Evolutionary conservation across 2,888 invertebrate species (phyloP), one percentile per base, ranked within the genome.

Genomic region (Alentia gelatinosa): DNA sequence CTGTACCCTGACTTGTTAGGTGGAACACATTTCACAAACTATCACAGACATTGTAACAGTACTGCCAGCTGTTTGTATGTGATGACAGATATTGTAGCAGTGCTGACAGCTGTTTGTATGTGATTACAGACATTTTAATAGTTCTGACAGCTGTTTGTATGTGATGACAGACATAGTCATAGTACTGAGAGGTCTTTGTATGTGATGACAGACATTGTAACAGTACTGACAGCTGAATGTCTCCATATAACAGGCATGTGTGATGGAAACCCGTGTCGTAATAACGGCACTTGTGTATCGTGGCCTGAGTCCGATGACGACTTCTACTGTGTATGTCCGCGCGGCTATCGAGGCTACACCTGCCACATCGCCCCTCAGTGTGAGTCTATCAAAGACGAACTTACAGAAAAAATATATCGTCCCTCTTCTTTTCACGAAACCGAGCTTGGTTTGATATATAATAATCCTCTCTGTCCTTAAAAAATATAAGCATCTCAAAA

Each of bases 241-340:
- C 9, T 42, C 47, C 15, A 12, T 42, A 42, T 15, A 42, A 15
- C 47, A 12, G 47, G 47, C 12, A 40, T 26, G 15, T 84, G 84
- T 30, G 30, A 42, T 7, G n/a, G 7, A 39, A 40, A 9, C 3
- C 84, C 84, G 7, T 84, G 84, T 40, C 84, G n/a, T 4, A 39
- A 84, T 40, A 40, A 84, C n/a, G 84, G 84, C 5, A 40, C 84
- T 7, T 84, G 84, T 30, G 40, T 42, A 5, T n/a, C 42, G n/a
- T 84, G 84, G 84, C 40, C 40, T n/a, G 40, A 26, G 5, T 84
- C 84, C 9, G 84, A 84, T n/a, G 84, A 84, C n/a, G 84, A 40
- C 40, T 84, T 40, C 30, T 84, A 84, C 40, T 84, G 84, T 30
- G 30, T 23, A 4, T 84, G 84, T 42, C 39, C 84, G 3, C 26